These are phyloP conservation scores for Hyles euphorbiae DNA, from an alignment of 1,140 invertebrate species.

Conservation along the genomic window DNA sequence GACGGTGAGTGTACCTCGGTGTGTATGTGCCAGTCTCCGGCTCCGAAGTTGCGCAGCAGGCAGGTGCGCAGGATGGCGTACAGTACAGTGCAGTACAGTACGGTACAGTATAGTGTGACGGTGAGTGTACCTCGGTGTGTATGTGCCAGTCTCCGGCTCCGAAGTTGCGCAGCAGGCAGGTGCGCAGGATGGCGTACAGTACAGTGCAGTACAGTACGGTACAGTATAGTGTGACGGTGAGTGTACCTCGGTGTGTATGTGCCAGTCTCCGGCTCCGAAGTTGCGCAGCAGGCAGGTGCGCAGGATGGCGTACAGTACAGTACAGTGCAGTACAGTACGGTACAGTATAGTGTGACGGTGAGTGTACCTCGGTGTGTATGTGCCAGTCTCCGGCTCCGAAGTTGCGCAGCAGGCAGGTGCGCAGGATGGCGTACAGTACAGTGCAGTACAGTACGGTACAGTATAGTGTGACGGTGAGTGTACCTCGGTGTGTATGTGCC, in stretches of 20 bases:
- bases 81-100: too few relatives aligned
- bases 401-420: conserved; percentile 95
- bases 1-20: conserved; percentile 80
- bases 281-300: conserved; percentile 95
- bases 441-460: too few relatives aligned
- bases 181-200: conserved; percentile 93
- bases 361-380: conserved; percentile 87
- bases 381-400: conserved; percentile 93
- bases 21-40: conserved; percentile 91
- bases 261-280: conserved; percentile 92
- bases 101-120: not conserved
- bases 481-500: conserved; percentile 91
- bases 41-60: conserved; percentile 93
- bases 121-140: conserved; percentile 83
- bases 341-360: not conserved
- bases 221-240: not conserved
- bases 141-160: conserved; percentile 93
- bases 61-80: conserved; percentile 95
- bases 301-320: conserved; percentile 93
- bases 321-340: too few relatives aligned
- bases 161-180: conserved; percentile 95
- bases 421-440: conserved; percentile 92
- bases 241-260: conserved; percentile 90
- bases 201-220: too few relatives aligned
- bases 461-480: not conserved